These are phyloP conservation scores for Pterophyllum scalare DNA, from an alignment of 2,113 vertebrate genomes.

Conservation along the genomic window DNA sequence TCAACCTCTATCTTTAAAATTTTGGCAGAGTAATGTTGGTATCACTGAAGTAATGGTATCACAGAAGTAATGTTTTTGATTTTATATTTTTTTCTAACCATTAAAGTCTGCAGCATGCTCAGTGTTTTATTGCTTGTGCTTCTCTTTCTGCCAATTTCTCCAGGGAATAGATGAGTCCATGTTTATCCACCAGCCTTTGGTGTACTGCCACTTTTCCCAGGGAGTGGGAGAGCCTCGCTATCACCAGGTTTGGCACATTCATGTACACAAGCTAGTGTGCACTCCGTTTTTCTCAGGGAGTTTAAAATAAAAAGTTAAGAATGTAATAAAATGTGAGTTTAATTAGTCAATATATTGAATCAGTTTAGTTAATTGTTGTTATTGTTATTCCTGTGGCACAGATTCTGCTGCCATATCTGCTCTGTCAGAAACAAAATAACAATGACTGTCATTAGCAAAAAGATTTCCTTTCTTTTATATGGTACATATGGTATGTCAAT, in stretches of 20 bases:
- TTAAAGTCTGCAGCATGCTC: not conserved
- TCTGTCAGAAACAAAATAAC: slow-evolving; percentile 43
- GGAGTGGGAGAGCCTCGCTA: slow-evolving; percentile 87
- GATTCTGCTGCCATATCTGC: slow-evolving; percentile 39
- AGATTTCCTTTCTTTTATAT: slow-evolving; percentile 42
- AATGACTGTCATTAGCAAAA: slow-evolving; percentile 49
- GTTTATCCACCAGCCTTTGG: slow-evolving; percentile 91
- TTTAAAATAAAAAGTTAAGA: not conserved
- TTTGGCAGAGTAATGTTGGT: not conserved
- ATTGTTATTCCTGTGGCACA: slow-evolving; percentile 18
- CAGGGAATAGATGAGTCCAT: slow-evolving; percentile 88
- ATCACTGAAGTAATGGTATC: no score
- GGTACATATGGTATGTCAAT: slow-evolving; percentile 39
- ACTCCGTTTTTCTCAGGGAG: slow-evolving; percentile 1
- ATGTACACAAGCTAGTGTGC: not conserved
- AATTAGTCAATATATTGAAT: slow-evolving; percentile 59
- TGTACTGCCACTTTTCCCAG: slow-evolving; percentile 91
- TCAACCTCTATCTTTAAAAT: not conserved
- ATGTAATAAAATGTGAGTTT: slow-evolving; percentile 32
- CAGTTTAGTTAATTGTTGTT: slow-evolving; percentile 30
- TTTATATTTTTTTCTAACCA: not conserved
- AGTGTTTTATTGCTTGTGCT: not conserved
- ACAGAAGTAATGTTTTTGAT: not conserved
- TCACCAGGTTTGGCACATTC: slow-evolving; percentile 71
- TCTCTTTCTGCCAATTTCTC: not conserved